Evolutionary conservation across 2,888 invertebrate species (phyloP).

Genomic region (Nemurella pictetii): DNA sequence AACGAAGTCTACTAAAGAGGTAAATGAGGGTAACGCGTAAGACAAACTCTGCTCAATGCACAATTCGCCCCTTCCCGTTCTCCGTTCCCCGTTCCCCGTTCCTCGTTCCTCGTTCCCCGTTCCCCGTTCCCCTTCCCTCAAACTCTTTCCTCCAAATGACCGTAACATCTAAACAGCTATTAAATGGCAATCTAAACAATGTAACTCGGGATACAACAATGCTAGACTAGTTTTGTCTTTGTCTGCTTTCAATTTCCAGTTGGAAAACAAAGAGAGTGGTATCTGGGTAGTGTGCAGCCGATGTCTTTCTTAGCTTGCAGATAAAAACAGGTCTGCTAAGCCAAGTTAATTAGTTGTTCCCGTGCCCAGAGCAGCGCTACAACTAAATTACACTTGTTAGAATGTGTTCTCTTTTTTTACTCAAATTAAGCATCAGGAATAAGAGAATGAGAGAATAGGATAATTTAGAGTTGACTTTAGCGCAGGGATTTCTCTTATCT

Average conservation of each 20-base stretch:
- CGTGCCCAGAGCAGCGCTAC: slow-evolving; percentile 21
- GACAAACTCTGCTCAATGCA: neutral
- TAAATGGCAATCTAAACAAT: slow-evolving; percentile 16
- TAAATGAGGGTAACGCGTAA: neutral
- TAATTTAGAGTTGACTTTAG: slow-evolving; percentile 25
- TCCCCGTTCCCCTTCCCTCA: too few relatives aligned
- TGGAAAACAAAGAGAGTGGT: slow-evolving; percentile 23
- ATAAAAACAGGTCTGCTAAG: slow-evolving; percentile 9
- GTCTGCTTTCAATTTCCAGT: slow-evolving; percentile 22
- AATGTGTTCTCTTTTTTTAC: slow-evolving; percentile 17
- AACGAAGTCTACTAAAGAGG: slow-evolving; percentile 10
- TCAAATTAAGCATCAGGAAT: slow-evolving; percentile 30
- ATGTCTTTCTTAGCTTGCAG: neutral
- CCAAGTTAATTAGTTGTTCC: slow-evolving; percentile 18
- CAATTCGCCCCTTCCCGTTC: too few relatives aligned
- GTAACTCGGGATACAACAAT: slow-evolving; percentile 18
- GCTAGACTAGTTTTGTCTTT: slow-evolving; percentile 15
- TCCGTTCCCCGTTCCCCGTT: too few relatives aligned
- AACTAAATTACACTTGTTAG: slow-evolving; percentile 26
- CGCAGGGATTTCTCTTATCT: slow-evolving; percentile 2
- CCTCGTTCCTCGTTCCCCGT: too few relatives aligned
- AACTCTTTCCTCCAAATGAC: slow-evolving; percentile 22
- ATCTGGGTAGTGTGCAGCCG: neutral
- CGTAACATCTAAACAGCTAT: slow-evolving; percentile 7
- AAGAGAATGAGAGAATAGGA: slow-evolving; percentile 13